Evolutionary conservation across 2,888 invertebrate species (phyloP), one percentile per base, ranked within the genome.

Genomic region (Rhagonycha lutea): DNA sequence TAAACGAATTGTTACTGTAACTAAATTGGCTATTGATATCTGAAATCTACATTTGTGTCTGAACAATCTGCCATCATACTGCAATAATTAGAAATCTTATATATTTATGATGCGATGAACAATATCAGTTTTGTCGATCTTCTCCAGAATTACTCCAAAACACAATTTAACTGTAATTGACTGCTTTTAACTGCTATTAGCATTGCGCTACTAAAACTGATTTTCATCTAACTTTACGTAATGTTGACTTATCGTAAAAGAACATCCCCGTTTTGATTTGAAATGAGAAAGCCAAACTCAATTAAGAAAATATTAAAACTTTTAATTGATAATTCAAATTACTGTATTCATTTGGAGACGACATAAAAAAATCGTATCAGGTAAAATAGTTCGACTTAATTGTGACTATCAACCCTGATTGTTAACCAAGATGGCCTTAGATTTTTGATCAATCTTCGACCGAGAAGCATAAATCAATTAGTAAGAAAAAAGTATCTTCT

Each of bases 1-100:
- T 26, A 12, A 47, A 7, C n/a, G 47, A 7, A 47, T 47, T 47
- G 47, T 47, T 70, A 60, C 69, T 68, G 68, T 70, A 61, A 73
- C 73, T 61, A 47, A 76, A 68, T 26, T 70, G 70, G 60, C 61
- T 65, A 67, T 74, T 68, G 32, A 73, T 76, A 76, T 77, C 76
- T 77, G 23, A 65, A 77, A 74, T 77, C 74, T 77, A 74, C 77
- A 77, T 74, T 77, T 74, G 62, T 71, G 77, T 69, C 74, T 62
- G 72, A 77, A 74, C 77, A 74, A 74, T 77, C 77, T 72, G 77
- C 67, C 70, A 26, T 72, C 69, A 71, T 74, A 74, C 72, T 74
- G 73, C 73, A 70, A 76, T 76, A 76, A 76, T 76, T 76, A 76
- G 76, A 71, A 76, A 73, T 73, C 73, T 77, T 74, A 70, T 63